Evolutionary conservation across 92 coral and sea anemone genomes (phyloP).

Genomic region (Parazoanthus atlanticus): DNA sequence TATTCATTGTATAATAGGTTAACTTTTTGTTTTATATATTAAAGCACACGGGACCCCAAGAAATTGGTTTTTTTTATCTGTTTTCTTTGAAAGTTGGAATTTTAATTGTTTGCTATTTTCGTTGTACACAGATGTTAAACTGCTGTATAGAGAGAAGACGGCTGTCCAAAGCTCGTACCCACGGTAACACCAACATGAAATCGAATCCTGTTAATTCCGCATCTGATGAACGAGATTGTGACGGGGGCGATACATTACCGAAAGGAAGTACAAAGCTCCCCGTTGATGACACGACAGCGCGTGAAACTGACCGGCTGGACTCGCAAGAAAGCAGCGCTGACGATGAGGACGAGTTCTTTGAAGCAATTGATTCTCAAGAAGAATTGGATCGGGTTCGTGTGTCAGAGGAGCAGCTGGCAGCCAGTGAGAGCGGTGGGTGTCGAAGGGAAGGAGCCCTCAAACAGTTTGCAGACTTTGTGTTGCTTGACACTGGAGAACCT

Average conservation of each 20-base stretch:
- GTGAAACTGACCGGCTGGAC: conserved; percentile 32
- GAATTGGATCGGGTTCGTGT: conserved; percentile 51
- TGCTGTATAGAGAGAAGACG: conserved; percentile 95
- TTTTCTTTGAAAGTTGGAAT: not conserved
- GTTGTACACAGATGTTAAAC: conserved; percentile 81
- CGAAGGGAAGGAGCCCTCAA: conserved; percentile 80
- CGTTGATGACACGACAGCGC: not conserved
- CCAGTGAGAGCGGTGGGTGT: not conserved
- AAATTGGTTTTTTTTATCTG: not conserved
- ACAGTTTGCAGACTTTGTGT: conserved; percentile 82
- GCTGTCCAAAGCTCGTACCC: conserved; percentile 54
- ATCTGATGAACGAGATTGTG: conserved; percentile 25
- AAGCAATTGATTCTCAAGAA: conserved; percentile 86
- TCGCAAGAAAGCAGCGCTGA: conserved; percentile 62
- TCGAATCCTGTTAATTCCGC: conserved; percentile 1
- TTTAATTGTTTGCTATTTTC: not conserved
- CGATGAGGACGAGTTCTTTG: conserved; percentile 94
- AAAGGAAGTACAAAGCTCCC: not conserved
- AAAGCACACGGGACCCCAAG: not conserved
- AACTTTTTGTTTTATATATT: not conserved
- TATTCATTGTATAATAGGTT: too few relatives aligned
- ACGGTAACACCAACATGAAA: conserved; percentile 23
- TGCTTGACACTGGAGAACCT: conserved; percentile 82
- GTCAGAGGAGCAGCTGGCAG: conserved; percentile 16
- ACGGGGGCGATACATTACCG: conserved; percentile 6